A percentile compares a stretch with the other conserved stretches of the same genome.
phyloP scores from a whole-genome alignment of 2,888 invertebrate species.

The Esperia sulphurella region DNA sequence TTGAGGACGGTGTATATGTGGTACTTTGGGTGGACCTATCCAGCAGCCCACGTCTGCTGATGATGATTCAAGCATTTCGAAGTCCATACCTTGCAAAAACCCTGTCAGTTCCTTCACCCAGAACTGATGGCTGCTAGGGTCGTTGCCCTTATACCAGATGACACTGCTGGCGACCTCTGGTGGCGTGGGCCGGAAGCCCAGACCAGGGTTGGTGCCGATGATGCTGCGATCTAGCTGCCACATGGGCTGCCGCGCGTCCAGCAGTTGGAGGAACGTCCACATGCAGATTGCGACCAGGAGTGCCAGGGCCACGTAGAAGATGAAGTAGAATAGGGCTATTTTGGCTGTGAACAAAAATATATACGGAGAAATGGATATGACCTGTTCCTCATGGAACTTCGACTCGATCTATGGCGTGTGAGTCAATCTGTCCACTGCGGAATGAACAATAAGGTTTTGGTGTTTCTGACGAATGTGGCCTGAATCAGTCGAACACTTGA shows the following conservation, averaged over 20 bases:
- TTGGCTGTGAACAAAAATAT: conserved; percentile 83
- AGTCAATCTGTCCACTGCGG: too few relatives aligned
- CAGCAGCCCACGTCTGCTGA: too few relatives aligned
- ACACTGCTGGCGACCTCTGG: conserved; percentile 94
- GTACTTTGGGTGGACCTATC: too few relatives aligned
- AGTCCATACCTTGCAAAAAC: conserved; percentile 86
- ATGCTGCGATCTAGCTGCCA: conserved; percentile 92
- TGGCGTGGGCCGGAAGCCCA: conserved; percentile 97
- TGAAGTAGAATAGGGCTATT: conserved; percentile 95
- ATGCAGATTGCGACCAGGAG: conserved; percentile 96
- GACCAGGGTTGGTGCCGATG: conserved; percentile 97
- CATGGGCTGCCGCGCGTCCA: conserved; percentile 93
- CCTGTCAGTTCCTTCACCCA: conserved; percentile 88
- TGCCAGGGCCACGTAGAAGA: conserved; percentile 94
- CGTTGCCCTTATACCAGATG: conserved; percentile 95
- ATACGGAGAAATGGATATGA: too few relatives aligned
- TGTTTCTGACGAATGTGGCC: too few relatives aligned
- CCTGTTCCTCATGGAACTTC: too few relatives aligned
- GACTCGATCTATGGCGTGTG: too few relatives aligned
- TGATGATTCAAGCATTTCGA: too few relatives aligned
- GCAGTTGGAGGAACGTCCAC: conserved; percentile 94
- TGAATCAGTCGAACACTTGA: too few relatives aligned
- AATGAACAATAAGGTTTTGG: too few relatives aligned
- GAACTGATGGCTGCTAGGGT: conserved; percentile 85
- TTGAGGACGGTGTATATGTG: too few relatives aligned